These are phyloP conservation scores for Sebastes hubbsi DNA, from an alignment of 2,797 vertebrate species.

Conservation along the genomic window DNA sequence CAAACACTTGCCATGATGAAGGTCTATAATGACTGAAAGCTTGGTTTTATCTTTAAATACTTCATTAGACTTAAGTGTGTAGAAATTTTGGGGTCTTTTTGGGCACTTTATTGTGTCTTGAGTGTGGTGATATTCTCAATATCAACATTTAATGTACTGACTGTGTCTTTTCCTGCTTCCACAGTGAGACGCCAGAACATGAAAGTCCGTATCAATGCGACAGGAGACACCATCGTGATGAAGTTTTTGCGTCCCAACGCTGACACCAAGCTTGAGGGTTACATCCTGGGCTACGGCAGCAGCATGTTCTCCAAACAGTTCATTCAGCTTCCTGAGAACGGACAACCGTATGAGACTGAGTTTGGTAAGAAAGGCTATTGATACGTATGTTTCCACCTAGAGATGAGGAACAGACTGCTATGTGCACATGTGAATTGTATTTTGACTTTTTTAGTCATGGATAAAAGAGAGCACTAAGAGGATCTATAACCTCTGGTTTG, in stretches of 20 bases:
- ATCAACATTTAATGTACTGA: background rate
- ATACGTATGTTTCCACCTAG: background rate
- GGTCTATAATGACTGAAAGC: background rate
- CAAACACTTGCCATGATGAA: background rate
- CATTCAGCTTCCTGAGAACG: constrained; percentile 90
- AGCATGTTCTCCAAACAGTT: constrained; percentile 93
- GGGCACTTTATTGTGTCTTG: background rate
- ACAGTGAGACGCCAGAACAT: constrained; percentile 90
- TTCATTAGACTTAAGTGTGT: background rate
- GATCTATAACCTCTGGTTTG: background rate
- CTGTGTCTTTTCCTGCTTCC: background rate
- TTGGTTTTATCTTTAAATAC: background rate
- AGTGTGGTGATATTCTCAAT: background rate
- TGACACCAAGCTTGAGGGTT: constrained; percentile 90
- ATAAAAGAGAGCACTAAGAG: background rate
- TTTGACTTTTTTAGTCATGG: constrained; percentile 4
- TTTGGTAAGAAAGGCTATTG: constrained; percentile 85
- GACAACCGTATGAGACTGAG: constrained; percentile 86
- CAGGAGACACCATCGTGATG: constrained; percentile 92
- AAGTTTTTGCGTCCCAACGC: constrained; percentile 88
- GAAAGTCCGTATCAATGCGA: constrained; percentile 92
- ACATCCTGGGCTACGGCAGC: constrained; percentile 95
- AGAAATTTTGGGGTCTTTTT: background rate
- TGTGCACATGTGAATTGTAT: background rate
- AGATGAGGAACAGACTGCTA: background rate